phyloP scores from a whole-genome alignment of 1,140 invertebrate genomes.

The Drosophila quadrilineata region DNA sequence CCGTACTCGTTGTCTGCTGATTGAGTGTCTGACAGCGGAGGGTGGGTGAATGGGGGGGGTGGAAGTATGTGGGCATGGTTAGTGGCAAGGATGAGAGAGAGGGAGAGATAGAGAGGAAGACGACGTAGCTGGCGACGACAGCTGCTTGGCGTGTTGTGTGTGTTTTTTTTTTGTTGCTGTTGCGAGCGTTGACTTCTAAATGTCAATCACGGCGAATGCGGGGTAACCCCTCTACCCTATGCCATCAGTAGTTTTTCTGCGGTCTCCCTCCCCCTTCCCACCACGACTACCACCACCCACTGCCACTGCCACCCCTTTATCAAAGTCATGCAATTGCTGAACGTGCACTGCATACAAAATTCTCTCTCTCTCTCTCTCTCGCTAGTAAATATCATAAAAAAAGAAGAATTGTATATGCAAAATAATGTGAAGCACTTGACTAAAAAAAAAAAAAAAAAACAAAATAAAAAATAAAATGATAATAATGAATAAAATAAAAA shows the following conservation, averaged over 20 bases:
- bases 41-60: not conserved
- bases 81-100: not conserved
- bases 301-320: not conserved
- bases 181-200: constrained; percentile 71
- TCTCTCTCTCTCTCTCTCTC: too few relatives aligned
- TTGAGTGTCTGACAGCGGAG: not conserved
- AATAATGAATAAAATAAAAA: too few relatives aligned
- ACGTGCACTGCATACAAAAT: constrained; percentile 63
- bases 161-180: constrained; percentile 35
- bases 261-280: not conserved
- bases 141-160: too few relatives aligned
- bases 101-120: not conserved
- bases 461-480: too few relatives aligned
- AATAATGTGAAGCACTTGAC: constrained; percentile 44
- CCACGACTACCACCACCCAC: not conserved
- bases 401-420: constrained; percentile 59
- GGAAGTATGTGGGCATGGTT: not conserved
- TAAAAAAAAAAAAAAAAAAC: constrained; percentile 1
- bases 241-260: not conserved
- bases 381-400: constrained; percentile 70
- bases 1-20: not conserved
- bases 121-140: constrained; percentile 28
- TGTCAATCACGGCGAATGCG: constrained; percentile 60
- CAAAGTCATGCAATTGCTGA: not conserved
- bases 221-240: constrained; percentile 6